Percentiles rank a stretch among this genome's conserved stretches.
Conservation (phyloP, 2,797 vertebrate genomes). For the Hapalemur alaotrensis region DNA sequence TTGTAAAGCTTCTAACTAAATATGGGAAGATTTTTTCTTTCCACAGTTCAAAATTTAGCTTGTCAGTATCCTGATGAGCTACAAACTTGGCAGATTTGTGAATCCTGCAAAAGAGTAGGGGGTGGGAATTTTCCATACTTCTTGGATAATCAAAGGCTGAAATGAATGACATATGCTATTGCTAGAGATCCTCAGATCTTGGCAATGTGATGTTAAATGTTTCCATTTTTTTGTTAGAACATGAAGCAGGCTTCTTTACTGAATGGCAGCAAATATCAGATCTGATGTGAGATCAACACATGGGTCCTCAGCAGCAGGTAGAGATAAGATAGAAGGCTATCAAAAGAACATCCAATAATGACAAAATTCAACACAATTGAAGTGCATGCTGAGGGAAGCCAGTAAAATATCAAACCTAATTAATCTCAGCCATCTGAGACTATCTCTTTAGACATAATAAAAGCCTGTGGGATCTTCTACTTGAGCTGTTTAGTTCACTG, state of each 20-base stretch:
- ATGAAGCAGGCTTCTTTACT: conserved; percentile 45
- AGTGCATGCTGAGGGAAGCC: background rate
- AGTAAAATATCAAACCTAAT: background rate
- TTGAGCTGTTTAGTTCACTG: background rate
- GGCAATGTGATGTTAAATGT: conserved; percentile 34
- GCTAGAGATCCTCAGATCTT: conserved; percentile 71
- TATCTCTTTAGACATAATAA: conserved; percentile 41
- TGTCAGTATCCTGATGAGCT: conserved; percentile 77
- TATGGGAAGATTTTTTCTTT: conserved; percentile 72
- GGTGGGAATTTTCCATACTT: conserved; percentile 77
- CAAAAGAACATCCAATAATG: conserved; percentile 13
- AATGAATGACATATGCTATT: conserved; percentile 77
- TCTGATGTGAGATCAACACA: conserved; percentile 36
- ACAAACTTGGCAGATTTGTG: conserved; percentile 80
- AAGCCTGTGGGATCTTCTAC: background rate
- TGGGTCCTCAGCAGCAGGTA: background rate
- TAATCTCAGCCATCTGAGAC: background rate
- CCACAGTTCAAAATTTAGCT: conserved; percentile 76
- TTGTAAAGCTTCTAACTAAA: conserved; percentile 73
- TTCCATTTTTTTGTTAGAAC: conserved; percentile 73
- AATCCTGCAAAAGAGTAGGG: conserved; percentile 73
- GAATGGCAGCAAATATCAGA: background rate
- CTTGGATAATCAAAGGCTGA: conserved; percentile 74
- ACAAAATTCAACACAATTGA: background rate
- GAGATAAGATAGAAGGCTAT: conserved; percentile 23